These are phyloP conservation scores for Dolichotis patagonum DNA, from an alignment of 2,113 vertebrate species.

Conservation along the genomic window DNA sequence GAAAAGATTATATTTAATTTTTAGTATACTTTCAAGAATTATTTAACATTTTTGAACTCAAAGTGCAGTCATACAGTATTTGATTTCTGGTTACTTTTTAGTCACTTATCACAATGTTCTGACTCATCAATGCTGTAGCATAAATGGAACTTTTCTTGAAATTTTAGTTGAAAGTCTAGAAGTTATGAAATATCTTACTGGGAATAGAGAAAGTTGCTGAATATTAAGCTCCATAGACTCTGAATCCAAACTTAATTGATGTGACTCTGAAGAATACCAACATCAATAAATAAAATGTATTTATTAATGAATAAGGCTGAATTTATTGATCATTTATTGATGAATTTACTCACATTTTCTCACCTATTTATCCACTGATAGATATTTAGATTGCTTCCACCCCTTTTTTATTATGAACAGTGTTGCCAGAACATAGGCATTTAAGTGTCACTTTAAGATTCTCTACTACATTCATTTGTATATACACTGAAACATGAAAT, in stretches of 20 bases:
- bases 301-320: not conserved
- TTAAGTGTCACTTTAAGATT: not conserved
- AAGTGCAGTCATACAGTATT: not conserved
- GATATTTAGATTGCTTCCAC: not conserved
- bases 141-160: not conserved
- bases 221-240: not conserved
- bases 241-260: not conserved
- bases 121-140: not conserved
- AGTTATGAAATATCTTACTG: not conserved
- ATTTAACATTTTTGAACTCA: not conserved
- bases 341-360: not conserved
- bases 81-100: not conserved
- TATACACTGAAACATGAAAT: not conserved
- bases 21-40: not conserved
- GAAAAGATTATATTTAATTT: not conserved
- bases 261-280: not conserved
- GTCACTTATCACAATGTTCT: not conserved
- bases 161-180: not conserved
- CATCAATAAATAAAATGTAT: not conserved
- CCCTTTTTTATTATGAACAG: not conserved
- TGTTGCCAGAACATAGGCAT: not conserved
- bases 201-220: not conserved
- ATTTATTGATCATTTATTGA: not conserved
- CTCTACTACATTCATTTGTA: not conserved
- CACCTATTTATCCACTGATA: not conserved